These are phyloP conservation scores for Tinea trinotella DNA, from an alignment of 2,888 invertebrate species.

Conservation along the genomic window DNA sequence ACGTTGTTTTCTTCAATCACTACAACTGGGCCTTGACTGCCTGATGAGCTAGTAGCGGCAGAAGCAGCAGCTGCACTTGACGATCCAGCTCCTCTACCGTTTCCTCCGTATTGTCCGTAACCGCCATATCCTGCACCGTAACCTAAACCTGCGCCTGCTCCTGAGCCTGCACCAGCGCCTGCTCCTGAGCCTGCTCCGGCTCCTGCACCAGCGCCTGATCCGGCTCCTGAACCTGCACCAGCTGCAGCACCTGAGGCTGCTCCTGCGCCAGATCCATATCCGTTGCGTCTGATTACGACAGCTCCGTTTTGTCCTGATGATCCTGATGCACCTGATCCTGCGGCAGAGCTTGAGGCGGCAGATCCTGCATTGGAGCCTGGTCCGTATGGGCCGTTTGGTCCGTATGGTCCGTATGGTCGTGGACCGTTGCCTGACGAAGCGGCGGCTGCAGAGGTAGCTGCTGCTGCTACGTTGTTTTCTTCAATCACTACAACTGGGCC, in stretches of 20 bases:
- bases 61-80: no score
- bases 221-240: not conserved
- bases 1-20: conserved; percentile 14
- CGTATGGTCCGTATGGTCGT: conserved; percentile 21
- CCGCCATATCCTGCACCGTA: conserved; percentile 21
- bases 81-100: not conserved
- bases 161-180: conserved; percentile 15
- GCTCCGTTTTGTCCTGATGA: no score
- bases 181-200: conserved; percentile 11
- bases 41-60: conserved; percentile 10
- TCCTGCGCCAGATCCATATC: no score
- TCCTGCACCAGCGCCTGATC: not conserved
- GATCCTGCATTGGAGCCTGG: conserved; percentile 3
- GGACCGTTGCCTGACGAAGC: conserved; percentile 22
- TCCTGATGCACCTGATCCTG: conserved; percentile 11
- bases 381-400: conserved; percentile 19
- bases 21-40: conserved; percentile 1
- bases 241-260: conserved; percentile 21
- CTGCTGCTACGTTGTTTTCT: no score
- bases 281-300: no score
- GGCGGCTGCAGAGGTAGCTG: no score
- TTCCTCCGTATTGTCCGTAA: conserved; percentile 18
- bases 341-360: conserved; percentile 5
- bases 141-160: conserved; percentile 16
- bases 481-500: no score